Evolutionary conservation across 2,888 invertebrate species (phyloP).

Genomic region (Mesoligia furuncula): DNA sequence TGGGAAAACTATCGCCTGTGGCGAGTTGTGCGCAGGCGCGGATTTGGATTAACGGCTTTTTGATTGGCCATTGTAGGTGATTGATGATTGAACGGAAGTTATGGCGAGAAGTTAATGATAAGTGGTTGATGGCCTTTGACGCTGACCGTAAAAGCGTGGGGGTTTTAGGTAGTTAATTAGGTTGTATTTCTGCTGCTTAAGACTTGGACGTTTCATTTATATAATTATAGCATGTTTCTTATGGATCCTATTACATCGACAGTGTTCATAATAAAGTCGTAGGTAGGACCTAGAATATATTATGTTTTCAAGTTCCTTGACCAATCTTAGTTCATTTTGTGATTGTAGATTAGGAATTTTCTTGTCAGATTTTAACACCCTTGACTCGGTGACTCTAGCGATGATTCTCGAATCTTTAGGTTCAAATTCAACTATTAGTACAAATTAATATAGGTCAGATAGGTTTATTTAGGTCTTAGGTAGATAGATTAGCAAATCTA

Average conservation of each 20-base stretch:
- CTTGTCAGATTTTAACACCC: not conserved
- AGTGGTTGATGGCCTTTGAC: conserved; percentile 24
- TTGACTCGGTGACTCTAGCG: not conserved
- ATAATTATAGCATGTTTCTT: not conserved
- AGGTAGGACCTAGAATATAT: not conserved
- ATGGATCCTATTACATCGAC: not conserved
- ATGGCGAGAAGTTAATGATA: conserved; percentile 43
- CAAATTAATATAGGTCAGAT: not conserved
- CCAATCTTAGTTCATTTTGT: not conserved
- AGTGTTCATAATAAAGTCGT: not conserved
- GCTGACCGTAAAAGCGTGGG: conserved; percentile 17
- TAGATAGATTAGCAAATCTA: not conserved
- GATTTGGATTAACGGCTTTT: conserved; percentile 71
- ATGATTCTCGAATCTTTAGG: not conserved
- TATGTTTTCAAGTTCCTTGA: not conserved
- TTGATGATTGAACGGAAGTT: conserved; percentile 60
- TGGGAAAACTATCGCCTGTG: conserved; percentile 91
- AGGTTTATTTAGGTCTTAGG: not conserved
- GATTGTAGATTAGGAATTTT: not conserved
- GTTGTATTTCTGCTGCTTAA: not conserved
- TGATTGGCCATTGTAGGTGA: conserved; percentile 53
- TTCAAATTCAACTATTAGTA: not conserved
- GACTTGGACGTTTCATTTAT: not conserved
- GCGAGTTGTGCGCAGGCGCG: conserved; percentile 82
- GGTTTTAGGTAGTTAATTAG: conserved; percentile 29